A percentile compares a stretch with the other conserved stretches of the same genome.
Evolutionary conservation across 2,888 invertebrate species (phyloP).

Genomic region (Eupithecia abbreviata): DNA sequence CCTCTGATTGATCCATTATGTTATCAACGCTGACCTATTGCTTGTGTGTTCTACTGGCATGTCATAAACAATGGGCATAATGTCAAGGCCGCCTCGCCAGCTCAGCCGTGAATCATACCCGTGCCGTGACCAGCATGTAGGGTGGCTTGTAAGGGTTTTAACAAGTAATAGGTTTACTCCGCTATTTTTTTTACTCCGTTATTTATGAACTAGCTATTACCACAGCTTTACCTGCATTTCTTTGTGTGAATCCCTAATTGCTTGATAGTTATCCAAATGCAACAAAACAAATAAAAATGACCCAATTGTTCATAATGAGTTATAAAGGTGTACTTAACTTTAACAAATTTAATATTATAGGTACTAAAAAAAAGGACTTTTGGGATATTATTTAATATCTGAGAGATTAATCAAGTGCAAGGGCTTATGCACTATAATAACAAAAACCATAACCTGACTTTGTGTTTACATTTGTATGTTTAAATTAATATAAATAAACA

Average conservation of each 20-base stretch:
- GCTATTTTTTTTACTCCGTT: not conserved
- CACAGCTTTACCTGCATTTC: not conserved
- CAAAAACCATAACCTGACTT: not conserved
- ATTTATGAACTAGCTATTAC: not conserved
- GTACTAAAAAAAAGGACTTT: too few relatives aligned
- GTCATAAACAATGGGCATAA: constrained; percentile 11
- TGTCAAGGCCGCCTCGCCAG: constrained; percentile 21
- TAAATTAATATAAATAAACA: too few relatives aligned
- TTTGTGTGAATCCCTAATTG: not conserved
- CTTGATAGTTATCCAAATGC: not conserved
- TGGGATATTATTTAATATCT: too few relatives aligned
- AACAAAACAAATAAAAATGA: not conserved
- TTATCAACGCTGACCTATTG: not conserved
- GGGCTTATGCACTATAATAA: too few relatives aligned
- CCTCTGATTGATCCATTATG: constrained; percentile 1
- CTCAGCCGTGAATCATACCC: not conserved
- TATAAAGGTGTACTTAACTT: not conserved
- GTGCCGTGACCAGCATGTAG: not conserved
- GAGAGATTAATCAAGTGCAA: too few relatives aligned
- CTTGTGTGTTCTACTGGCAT: constrained; percentile 4
- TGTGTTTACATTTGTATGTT: not conserved
- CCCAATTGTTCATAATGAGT: not conserved
- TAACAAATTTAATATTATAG: too few relatives aligned
- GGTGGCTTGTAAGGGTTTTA: not conserved
- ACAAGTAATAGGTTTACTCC: not conserved